Conservation (phyloP, 2,888 invertebrate genomes). For the Heliconius erato region DNA sequence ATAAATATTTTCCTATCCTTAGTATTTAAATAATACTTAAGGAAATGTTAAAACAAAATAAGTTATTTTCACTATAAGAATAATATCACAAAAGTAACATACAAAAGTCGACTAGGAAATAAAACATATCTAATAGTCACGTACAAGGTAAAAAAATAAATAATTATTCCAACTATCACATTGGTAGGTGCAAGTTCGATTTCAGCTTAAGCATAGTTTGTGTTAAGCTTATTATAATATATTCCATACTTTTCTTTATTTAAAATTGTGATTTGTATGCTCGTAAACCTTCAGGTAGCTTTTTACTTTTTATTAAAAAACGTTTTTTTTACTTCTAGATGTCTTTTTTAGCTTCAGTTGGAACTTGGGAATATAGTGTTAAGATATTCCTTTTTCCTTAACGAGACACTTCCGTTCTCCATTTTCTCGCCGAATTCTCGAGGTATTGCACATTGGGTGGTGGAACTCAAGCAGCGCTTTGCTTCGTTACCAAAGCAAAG, state of each 20-base stretch:
- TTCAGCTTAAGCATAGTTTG: not conserved
- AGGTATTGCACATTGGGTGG: too few relatives aligned
- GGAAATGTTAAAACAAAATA: not conserved
- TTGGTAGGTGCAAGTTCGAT: not conserved
- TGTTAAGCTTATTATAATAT: not conserved
- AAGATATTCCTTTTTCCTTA: too few relatives aligned
- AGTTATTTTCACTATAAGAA: not conserved
- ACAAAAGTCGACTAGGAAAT: constrained; percentile 20
- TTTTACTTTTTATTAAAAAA: too few relatives aligned
- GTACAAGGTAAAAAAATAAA: constrained; percentile 8
- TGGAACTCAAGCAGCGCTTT: too few relatives aligned
- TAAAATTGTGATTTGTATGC: not conserved
- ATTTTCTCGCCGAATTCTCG: too few relatives aligned
- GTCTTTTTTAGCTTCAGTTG: too few relatives aligned
- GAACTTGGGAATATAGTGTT: too few relatives aligned
- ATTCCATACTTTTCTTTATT: not conserved
- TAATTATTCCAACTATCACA: constrained; percentile 1
- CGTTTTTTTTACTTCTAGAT: too few relatives aligned
- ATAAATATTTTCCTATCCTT: not conserved
- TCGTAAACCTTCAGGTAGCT: not conserved
- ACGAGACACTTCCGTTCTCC: too few relatives aligned
- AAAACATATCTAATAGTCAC: not conserved
- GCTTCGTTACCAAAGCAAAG: too few relatives aligned
- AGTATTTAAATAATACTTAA: not conserved
- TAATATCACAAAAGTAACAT: constrained; percentile 22